Evolutionary conservation across 1,140 invertebrate genomes (phyloP).

Genomic region (Coboldia fuscipes): DNA sequence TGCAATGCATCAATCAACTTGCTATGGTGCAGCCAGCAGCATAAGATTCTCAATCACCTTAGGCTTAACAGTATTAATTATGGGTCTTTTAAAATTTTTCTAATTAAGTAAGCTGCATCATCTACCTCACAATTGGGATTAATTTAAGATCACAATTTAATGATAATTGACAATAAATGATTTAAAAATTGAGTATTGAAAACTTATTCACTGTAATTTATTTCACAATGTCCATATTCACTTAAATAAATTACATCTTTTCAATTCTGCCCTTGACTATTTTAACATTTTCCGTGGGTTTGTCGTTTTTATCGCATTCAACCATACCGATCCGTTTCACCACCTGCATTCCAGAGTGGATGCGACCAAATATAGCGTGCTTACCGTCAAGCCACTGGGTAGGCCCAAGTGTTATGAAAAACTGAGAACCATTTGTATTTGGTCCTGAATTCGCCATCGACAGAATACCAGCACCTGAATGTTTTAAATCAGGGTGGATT

Average conservation of each 20-base stretch:
- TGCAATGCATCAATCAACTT: too few species aligned
- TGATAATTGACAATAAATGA: too few species aligned
- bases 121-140: too few species aligned
- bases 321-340: conserved; percentile 81
- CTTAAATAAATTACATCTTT: conserved; percentile 25
- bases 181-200: too few species aligned
- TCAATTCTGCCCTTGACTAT: conserved; percentile 52
- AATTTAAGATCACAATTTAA: too few species aligned
- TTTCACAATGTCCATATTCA: too few species aligned
- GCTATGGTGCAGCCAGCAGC: too few species aligned
- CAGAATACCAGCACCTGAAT: conserved; percentile 56
- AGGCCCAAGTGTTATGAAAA: conserved; percentile 92
- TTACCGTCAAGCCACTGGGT: conserved; percentile 97
- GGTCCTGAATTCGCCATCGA: conserved; percentile 79
- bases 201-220: too few species aligned
- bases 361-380: conserved; percentile 87
- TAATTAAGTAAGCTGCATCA: too few species aligned
- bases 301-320: conserved; percentile 78
- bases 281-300: conserved; percentile 74
- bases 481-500: conserved; percentile 83
- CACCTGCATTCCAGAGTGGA: conserved; percentile 71
- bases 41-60: too few species aligned
- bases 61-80: too few species aligned
- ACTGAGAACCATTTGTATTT: conserved; percentile 93
- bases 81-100: too few species aligned